Evolutionary conservation across 2,888 invertebrate genomes (phyloP).

Genomic region (Punctoribates punctum): DNA sequence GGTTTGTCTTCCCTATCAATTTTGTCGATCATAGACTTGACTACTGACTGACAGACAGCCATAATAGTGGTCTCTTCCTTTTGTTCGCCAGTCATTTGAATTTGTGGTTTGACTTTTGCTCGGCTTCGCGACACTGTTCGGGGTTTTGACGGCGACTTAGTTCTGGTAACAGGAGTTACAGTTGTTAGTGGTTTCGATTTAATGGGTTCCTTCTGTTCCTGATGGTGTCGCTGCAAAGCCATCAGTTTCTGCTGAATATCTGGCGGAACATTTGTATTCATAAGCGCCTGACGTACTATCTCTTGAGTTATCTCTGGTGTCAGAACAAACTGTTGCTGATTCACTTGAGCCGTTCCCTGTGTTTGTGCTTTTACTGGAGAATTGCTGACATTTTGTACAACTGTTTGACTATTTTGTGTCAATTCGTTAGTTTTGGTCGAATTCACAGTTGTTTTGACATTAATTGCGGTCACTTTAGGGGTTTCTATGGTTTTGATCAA

Average conservation of each 20-base stretch:
- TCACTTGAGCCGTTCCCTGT: slow-evolving; percentile 49
- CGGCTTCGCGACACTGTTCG: slow-evolving; percentile 36
- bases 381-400: not conserved
- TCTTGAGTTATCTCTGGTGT: slow-evolving; percentile 91
- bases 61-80: slow-evolving; percentile 50
- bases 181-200: not conserved
- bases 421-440: not conserved
- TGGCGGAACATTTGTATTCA: slow-evolving; percentile 76
- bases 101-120: slow-evolving; percentile 44
- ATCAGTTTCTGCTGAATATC: slow-evolving; percentile 87
- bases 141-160: slow-evolving; percentile 23
- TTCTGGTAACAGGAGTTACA: slow-evolving; percentile 5
- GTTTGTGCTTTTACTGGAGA: slow-evolving; percentile 41
- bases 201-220: slow-evolving; percentile 55
- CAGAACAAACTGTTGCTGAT: slow-evolving; percentile 68
- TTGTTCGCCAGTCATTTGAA: slow-evolving; percentile 49
- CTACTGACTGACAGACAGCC: slow-evolving; percentile 52
- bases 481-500: not conserved
- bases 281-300: slow-evolving; percentile 86
- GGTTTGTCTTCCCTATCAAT: slow-evolving; percentile 54
- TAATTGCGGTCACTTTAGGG: not conserved
- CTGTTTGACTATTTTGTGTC: not conserved
- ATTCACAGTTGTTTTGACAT: not conserved
- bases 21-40: slow-evolving; percentile 53
- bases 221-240: slow-evolving; percentile 76